phyloP scores from a whole-genome alignment of 1,140 invertebrate genomes.

The Drosophila santomea region DNA sequence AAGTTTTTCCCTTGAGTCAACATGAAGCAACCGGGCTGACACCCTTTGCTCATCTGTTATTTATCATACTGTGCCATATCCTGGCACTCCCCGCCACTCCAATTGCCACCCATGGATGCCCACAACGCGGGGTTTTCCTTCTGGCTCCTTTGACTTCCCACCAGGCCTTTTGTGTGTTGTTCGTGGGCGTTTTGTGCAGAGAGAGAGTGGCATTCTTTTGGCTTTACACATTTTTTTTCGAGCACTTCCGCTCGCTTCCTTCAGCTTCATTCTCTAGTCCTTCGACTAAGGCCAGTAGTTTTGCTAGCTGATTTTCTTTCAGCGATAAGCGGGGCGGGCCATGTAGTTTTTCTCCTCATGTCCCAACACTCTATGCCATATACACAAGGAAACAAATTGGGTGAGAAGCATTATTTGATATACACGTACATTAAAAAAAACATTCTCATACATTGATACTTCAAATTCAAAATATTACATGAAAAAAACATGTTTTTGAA shows the following conservation, averaged over 20 bases:
- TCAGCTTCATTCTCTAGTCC: constrained; percentile 29
- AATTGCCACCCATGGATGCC: constrained; percentile 15
- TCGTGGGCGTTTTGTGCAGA: constrained; percentile 1
- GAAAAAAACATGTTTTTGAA: no score
- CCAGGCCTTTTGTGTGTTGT: constrained; percentile 21
- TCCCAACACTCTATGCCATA: constrained; percentile 6
- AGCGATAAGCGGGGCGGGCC: constrained; percentile 58
- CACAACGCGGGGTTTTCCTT: constrained; percentile 20
- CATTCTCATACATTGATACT: no score
- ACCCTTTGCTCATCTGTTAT: constrained; percentile 77
- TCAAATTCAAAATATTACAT: not conserved
- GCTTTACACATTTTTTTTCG: constrained; percentile 40
- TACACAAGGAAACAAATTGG: not conserved
- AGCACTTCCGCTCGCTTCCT: constrained; percentile 61
- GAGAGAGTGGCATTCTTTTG: constrained; percentile 27
- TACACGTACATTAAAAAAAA: no score
- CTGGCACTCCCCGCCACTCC: not conserved
- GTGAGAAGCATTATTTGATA: no score
- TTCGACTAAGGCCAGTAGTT: constrained; percentile 17
- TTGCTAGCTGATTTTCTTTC: constrained; percentile 53
- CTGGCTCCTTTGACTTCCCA: constrained; percentile 22
- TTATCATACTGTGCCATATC: constrained; percentile 64
- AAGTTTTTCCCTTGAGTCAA: constrained; percentile 9
- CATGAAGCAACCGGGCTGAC: constrained; percentile 45
- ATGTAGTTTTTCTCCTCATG: constrained; percentile 20